Conservation (phyloP, 2,888 invertebrate genomes). For the Malthinus flaveolus region DNA sequence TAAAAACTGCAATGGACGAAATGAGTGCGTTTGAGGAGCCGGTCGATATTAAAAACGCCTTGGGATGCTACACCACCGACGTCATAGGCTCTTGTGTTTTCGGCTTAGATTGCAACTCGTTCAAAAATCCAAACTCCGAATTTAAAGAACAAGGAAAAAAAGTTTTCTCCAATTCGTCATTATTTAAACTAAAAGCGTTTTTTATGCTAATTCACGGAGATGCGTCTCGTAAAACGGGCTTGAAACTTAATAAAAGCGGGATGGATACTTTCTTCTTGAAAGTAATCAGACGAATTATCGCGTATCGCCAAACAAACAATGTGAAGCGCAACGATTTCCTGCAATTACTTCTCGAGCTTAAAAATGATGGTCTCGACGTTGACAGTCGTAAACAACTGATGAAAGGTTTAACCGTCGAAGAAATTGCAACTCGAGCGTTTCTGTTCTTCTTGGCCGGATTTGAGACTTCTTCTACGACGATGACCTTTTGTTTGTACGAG, state of each 20-base stretch:
- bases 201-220: conserved; percentile 27
- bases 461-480: conserved; percentile 50
- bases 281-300: conserved; percentile 53
- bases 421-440: conserved; percentile 39
- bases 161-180: conserved; percentile 20
- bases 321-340: conserved; percentile 59
- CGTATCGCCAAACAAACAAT: conserved; percentile 54
- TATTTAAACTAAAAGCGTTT: conserved; percentile 16
- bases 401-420: conserved; percentile 9
- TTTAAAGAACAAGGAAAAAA: conserved; percentile 47
- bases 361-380: conserved; percentile 4
- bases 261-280: conserved; percentile 53
- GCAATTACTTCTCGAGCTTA: conserved; percentile 57
- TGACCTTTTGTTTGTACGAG: conserved; percentile 57
- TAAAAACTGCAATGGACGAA: conserved; percentile 55
- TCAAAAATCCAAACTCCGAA: conserved; percentile 57
- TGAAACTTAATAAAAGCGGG: conserved; percentile 33
- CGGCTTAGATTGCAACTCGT: conserved; percentile 62
- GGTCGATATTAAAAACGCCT: conserved; percentile 53
- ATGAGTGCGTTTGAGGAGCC: conserved; percentile 42
- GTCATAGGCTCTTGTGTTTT: conserved; percentile 64
- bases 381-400: not conserved
- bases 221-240: conserved; percentile 33
- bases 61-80: conserved; percentile 62
- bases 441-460: conserved; percentile 48